Conservation (phyloP, 92 coral and sea anemone species). For the Micromussa lordhowensis region DNA sequence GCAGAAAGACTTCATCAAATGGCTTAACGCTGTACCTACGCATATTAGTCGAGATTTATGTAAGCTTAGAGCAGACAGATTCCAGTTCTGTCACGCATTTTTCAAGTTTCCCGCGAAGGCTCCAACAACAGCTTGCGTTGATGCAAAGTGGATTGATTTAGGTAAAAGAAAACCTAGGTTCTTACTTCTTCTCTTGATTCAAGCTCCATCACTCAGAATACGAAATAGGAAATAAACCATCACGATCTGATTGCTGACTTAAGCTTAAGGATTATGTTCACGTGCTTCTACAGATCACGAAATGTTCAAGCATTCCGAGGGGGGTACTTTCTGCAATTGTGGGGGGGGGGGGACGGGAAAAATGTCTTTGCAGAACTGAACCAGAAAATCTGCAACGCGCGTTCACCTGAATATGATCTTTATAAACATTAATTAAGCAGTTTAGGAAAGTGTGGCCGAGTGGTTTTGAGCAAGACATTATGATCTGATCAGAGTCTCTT, state of each 20-base stretch:
- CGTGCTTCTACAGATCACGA: background rate
- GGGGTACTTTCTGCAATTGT: background rate
- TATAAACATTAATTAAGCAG: background rate
- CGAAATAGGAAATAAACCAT: background rate
- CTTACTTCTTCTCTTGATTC: background rate
- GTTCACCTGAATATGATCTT: background rate
- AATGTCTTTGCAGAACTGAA: background rate
- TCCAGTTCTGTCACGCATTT: background rate
- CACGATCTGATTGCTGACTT: background rate
- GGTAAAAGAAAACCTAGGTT: background rate
- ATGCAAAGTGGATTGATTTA: background rate
- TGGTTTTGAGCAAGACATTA: background rate
- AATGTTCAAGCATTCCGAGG: background rate
- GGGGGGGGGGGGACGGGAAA: background rate
- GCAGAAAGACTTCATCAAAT: background rate
- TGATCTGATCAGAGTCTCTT: background rate
- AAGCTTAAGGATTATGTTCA: background rate
- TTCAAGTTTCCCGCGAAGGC: background rate
- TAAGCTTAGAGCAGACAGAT: background rate
- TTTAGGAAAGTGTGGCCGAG: background rate
- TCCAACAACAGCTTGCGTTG: background rate
- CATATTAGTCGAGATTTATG: background rate
- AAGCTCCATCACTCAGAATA: background rate
- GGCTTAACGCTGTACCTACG: background rate
- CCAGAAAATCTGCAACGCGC: background rate